Conservation (phyloP, 92 coral and sea anemone genomes). For the Siderastrea siderea region DNA sequence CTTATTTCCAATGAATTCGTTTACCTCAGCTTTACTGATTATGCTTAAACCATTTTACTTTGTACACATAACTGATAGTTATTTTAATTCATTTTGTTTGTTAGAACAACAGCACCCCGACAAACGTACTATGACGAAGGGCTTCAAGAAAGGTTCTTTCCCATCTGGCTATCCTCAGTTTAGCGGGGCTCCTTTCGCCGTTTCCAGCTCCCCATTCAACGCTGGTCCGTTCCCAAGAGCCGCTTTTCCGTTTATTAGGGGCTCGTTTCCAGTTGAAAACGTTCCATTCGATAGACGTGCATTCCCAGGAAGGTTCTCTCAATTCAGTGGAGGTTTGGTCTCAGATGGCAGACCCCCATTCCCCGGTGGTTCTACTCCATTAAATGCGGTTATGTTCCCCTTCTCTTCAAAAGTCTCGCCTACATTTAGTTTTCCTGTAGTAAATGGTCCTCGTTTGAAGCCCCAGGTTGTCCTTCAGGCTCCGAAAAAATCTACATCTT, state of each 20-base stretch:
- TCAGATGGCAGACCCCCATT: no score
- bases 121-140: no score
- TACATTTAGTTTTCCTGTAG: not conserved
- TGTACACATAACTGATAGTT: no score
- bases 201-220: not conserved
- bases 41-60: no score
- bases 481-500: not conserved
- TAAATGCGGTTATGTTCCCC: no score
- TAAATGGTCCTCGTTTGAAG: conserved; percentile 1
- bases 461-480: not conserved
- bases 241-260: not conserved
- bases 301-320: not conserved
- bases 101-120: no score
- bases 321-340: no score
- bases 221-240: not conserved
- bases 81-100: no score
- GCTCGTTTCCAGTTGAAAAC: not conserved
- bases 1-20: no score
- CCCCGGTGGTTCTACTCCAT: no score
- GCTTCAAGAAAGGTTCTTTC: not conserved
- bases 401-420: no score
- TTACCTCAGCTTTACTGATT: no score
- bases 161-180: not conserved
- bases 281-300: not conserved
- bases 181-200: not conserved